Evolutionary conservation across 2,888 invertebrate genomes (phyloP).

Genomic region (Microdon myrmicae): DNA sequence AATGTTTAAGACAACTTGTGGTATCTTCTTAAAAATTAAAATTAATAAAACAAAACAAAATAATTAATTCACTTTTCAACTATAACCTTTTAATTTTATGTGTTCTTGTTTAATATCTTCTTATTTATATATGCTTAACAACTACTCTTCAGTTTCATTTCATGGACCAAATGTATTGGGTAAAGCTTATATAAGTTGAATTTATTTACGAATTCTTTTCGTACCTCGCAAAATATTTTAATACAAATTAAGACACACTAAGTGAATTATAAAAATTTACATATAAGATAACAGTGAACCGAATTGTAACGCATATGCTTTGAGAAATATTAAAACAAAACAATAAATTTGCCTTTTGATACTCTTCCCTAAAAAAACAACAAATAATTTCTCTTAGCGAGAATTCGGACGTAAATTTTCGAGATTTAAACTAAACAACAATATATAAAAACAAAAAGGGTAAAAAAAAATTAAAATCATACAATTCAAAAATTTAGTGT

Average conservation of each 20-base stretch:
- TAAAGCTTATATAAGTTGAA: neutral
- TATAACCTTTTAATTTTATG: neutral
- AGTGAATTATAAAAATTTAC: neutral
- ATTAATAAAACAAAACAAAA: neutral
- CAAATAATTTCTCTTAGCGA: too few species aligned
- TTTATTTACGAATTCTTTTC: slow-evolving; percentile 1
- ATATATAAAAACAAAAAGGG: slow-evolving; percentile 6
- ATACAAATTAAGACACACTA: neutral
- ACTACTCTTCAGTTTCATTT: too few species aligned
- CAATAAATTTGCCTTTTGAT: slow-evolving; percentile 1
- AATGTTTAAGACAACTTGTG: slow-evolving; percentile 25
- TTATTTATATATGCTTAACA: too few species aligned
- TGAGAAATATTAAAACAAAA: slow-evolving; percentile 4
- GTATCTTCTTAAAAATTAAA: slow-evolving; percentile 10
- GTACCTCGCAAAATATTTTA: slow-evolving; percentile 13
- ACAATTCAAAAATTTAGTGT: slow-evolving; percentile 22
- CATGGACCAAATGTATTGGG: slow-evolving; percentile 27
- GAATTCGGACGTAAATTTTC: too few species aligned
- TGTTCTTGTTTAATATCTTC: neutral
- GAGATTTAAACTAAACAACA: neutral
- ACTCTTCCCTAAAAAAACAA: neutral
- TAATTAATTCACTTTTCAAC: neutral
- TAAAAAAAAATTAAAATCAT: too few species aligned
- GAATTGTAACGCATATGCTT: slow-evolving; percentile 7
- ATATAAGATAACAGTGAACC: neutral